Percentiles rank a stretch among this genome's conserved stretches.
Conservation (phyloP, 2,113 vertebrate genomes). For the Oreotragus oreotragus region DNA sequence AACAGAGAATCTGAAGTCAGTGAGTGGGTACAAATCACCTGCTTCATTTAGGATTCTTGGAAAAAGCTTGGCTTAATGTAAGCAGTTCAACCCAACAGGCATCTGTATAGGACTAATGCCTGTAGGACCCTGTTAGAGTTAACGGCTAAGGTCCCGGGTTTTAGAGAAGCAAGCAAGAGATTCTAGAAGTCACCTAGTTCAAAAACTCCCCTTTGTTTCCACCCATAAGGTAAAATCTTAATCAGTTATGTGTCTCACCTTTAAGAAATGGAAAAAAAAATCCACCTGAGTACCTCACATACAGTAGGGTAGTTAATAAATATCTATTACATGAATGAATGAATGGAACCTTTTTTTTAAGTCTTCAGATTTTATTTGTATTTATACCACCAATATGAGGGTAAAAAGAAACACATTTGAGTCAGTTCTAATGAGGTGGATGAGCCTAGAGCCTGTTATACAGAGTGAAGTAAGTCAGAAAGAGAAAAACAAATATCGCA, state of each 20-base stretch:
- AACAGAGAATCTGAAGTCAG: neutral
- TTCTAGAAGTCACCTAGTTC: neutral
- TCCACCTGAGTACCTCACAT: neutral
- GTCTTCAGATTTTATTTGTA: neutral
- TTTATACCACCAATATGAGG: neutral
- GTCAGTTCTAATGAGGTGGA: neutral
- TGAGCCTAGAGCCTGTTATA: neutral
- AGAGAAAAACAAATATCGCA: neutral
- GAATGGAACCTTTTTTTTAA: neutral
- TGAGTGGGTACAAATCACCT: neutral
- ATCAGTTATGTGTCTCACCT: neutral
- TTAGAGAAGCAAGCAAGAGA: neutral
- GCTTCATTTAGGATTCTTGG: neutral
- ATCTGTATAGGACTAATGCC: neutral
- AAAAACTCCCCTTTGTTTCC: neutral
- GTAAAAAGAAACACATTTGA: neutral
- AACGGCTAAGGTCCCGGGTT: neutral
- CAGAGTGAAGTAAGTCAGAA: neutral
- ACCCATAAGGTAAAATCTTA: neutral
- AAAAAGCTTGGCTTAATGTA: neutral
- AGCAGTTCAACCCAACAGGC: neutral
- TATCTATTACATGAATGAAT: neutral
- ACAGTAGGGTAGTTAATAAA: neutral
- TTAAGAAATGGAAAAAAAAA: neutral
- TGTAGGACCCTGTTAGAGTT: neutral